Percentiles rank a stretch among this genome's conserved stretches.
These are phyloP conservation scores for Penelope pileata DNA, from an alignment of 2,113 vertebrate genomes.

Conservation along the genomic window DNA sequence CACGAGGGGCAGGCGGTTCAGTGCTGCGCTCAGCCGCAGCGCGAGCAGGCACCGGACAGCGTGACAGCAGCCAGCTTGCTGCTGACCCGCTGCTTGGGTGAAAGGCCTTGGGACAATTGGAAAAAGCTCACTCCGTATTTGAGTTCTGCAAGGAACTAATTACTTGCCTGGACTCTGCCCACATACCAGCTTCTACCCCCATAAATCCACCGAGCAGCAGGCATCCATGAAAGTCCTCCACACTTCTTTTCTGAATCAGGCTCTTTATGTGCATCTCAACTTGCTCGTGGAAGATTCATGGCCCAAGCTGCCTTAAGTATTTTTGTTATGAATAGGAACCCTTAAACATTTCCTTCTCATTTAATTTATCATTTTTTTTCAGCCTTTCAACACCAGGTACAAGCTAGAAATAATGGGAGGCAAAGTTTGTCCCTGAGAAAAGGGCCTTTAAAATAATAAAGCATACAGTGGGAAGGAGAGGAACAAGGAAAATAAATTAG, in stretches of 20 bases:
- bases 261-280: slow-evolving; percentile 51
- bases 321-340: slow-evolving; percentile 70
- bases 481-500: not conserved
- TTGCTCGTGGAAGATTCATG: slow-evolving; percentile 49
- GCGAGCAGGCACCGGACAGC: not conserved
- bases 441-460: slow-evolving; percentile 49
- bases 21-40: not conserved
- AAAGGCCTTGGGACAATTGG: slow-evolving; percentile 15
- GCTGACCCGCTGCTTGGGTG: not conserved
- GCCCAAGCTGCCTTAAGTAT: slow-evolving; percentile 37
- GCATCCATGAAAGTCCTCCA: not conserved
- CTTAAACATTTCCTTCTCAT: slow-evolving; percentile 70
- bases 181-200: not conserved
- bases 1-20: not conserved
- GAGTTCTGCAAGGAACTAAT: slow-evolving; percentile 45
- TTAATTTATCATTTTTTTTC: slow-evolving; percentile 60
- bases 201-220: not conserved
- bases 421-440: slow-evolving; percentile 14
- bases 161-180: slow-evolving; percentile 19
- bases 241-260: slow-evolving; percentile 44
- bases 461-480: not conserved
- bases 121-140: not conserved
- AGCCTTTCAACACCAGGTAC: slow-evolving; percentile 55
- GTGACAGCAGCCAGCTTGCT: not conserved
- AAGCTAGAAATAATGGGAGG: slow-evolving; percentile 7